A percentile compares a stretch with the other conserved stretches of the same genome.
phyloP scores from a whole-genome alignment of 1,140 invertebrate genomes.

The Archegozetes longisetosus region DNA sequence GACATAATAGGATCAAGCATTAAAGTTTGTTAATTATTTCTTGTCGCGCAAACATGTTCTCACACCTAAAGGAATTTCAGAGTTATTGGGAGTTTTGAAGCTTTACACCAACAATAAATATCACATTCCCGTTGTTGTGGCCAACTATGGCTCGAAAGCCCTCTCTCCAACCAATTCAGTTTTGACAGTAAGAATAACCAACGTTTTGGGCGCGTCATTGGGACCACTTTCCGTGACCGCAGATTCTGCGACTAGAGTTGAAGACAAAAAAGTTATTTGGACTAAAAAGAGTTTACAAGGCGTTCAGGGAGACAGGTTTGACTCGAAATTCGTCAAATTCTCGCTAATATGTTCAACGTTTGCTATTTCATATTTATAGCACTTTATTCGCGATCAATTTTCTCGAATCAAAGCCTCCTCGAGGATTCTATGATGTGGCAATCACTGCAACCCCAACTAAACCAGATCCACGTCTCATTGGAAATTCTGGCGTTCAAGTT shows the following conservation, averaged over 20 bases:
- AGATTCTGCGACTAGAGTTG: conserved; percentile 43
- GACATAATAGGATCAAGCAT: conserved; percentile 53
- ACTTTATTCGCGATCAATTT: conserved; percentile 64
- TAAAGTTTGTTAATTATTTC: conserved; percentile 83
- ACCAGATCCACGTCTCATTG: conserved; percentile 39
- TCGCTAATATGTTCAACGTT: not conserved
- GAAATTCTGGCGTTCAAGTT: conserved; percentile 37
- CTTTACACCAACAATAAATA: conserved; percentile 47
- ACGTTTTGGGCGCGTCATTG: conserved; percentile 63
- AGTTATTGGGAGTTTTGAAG: conserved; percentile 59
- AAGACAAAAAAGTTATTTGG: conserved; percentile 56
- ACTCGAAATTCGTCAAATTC: too few species aligned
- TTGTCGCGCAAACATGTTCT: conserved; percentile 75
- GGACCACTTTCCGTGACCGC: conserved; percentile 48
- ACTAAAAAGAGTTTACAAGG: conserved; percentile 39
- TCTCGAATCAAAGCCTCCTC: conserved; percentile 53
- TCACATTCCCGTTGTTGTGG: conserved; percentile 55
- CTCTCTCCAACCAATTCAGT: conserved; percentile 50
- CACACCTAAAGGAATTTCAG: conserved; percentile 57
- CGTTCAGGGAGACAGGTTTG: conserved; percentile 26
- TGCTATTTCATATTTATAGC: conserved; percentile 28
- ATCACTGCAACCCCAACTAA: conserved; percentile 44
- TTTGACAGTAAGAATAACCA: conserved; percentile 54
- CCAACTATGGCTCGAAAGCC: conserved; percentile 49
- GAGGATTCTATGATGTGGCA: conserved; percentile 65